A percentile compares a stretch with the other conserved stretches of the same genome.
phyloP scores from a whole-genome alignment of 2,888 invertebrate species.

The Schizotus pectinicornis region DNA sequence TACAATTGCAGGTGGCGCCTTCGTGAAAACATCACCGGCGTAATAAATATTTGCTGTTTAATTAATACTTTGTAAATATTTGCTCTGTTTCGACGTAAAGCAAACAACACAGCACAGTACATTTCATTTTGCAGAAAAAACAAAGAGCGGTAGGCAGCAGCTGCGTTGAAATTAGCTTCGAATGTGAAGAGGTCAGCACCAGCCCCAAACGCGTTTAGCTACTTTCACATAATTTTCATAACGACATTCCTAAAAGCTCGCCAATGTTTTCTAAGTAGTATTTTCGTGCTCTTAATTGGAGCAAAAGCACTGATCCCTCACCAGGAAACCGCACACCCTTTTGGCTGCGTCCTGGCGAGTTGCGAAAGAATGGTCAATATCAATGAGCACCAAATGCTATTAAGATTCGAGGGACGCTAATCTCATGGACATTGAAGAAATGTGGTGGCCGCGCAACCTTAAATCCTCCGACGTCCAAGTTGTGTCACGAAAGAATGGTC shows the following conservation, averaged over 20 bases:
- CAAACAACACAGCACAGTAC: slow-evolving; percentile 17
- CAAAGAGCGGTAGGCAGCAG: slow-evolving; percentile 4
- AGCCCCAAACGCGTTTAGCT: too few species aligned
- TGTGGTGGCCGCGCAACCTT: slow-evolving; percentile 16
- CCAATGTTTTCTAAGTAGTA: too few species aligned
- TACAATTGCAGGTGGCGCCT: too few species aligned
- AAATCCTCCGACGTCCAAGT: slow-evolving; percentile 23
- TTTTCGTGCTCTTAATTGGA: neutral
- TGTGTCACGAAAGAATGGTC: slow-evolving; percentile 48
- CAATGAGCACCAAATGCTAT: slow-evolving; percentile 2
- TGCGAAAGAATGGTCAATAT: neutral
- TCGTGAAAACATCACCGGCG: neutral
- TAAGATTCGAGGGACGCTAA: slow-evolving; percentile 15
- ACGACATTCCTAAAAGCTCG: too few species aligned
- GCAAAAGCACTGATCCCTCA: neutral
- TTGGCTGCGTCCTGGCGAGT: neutral
- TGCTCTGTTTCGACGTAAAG: slow-evolving; percentile 6
- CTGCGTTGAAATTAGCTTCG: slow-evolving; percentile 9
- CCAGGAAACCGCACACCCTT: neutral
- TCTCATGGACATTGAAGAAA: slow-evolving; percentile 9
- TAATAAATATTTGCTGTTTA: slow-evolving; percentile 24
- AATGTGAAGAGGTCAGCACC: slow-evolving; percentile 1
- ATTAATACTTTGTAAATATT: slow-evolving; percentile 27
- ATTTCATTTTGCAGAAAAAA: slow-evolving; percentile 23
- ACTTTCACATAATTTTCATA: too few species aligned